Evolutionary conservation across 2,113 vertebrate genomes (phyloP).

Genomic region (Morone saxatilis): DNA sequence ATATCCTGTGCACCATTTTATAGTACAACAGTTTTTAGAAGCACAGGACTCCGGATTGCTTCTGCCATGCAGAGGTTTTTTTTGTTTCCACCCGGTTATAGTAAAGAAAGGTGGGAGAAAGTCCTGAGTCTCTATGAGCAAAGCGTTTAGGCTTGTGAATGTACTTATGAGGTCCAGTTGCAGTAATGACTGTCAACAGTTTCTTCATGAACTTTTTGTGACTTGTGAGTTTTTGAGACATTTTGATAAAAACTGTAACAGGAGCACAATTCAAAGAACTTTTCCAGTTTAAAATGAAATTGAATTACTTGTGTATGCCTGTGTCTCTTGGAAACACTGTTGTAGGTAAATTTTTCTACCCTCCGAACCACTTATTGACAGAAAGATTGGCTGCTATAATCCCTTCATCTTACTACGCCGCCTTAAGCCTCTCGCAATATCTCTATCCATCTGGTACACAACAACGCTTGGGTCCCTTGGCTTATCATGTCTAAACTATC

Average conservation of each 20-base stretch:
- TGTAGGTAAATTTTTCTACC: constrained; percentile 55
- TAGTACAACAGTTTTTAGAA: no score
- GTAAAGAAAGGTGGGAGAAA: no score
- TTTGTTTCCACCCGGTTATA: no score
- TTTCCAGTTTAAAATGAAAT: constrained; percentile 9
- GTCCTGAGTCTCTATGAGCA: no score
- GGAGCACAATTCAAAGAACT: not conserved
- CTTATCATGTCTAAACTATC: constrained; percentile 69
- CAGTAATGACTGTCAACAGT: not conserved
- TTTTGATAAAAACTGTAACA: not conserved
- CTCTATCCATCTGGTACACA: constrained; percentile 74
- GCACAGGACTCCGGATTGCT: no score
- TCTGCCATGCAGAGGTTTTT: no score
- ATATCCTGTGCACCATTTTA: no score
- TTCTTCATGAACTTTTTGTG: no score
- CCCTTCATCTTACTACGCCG: constrained; percentile 64
- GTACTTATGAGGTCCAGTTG: not conserved
- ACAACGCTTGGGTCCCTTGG: constrained; percentile 53
- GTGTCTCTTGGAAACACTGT: constrained; percentile 26
- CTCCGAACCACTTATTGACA: constrained; percentile 65
- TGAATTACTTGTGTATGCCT: not conserved
- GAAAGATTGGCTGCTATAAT: constrained; percentile 69
- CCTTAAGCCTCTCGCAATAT: constrained; percentile 66
- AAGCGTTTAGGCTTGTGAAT: no score
- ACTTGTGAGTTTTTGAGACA: no score